Evolutionary conservation across 1,140 invertebrate genomes (phyloP).

Genomic region (Microplitis demolitor): DNA sequence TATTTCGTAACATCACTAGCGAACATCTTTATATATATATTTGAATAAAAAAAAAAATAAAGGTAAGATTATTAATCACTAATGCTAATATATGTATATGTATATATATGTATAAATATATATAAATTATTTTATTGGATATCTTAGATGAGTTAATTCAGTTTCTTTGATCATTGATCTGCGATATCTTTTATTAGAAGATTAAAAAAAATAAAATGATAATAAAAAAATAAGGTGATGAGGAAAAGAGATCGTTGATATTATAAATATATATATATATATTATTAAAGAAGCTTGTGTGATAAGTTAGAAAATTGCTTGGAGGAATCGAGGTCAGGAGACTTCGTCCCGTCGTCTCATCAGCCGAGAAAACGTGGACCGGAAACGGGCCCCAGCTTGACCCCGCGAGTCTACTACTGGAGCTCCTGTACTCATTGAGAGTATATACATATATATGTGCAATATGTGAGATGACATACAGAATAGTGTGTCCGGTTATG

Average conservation of each 20-base stretch:
- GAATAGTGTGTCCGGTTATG: background rate
- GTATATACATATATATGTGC: background rate
- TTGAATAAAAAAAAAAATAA: background rate
- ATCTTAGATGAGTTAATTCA: too few species aligned
- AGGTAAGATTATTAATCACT: too few species aligned
- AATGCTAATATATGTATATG: too few species aligned
- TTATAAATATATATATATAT: too few species aligned
- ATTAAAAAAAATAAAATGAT: too few species aligned
- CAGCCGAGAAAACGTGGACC: slow-evolving; percentile 17
- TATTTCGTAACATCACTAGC: slow-evolving; percentile 28
- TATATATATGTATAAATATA: too few species aligned
- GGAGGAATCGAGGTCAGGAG: slow-evolving; percentile 17
- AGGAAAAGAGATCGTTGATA: background rate
- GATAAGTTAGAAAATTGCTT: slow-evolving; percentile 16
- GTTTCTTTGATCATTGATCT: too few species aligned
- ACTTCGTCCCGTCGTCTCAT: slow-evolving; percentile 15
- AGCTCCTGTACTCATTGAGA: background rate
- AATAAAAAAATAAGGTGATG: too few species aligned
- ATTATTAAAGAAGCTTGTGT: background rate
- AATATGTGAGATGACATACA: background rate
- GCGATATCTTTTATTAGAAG: too few species aligned
- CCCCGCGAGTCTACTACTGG: background rate
- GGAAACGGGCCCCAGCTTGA: slow-evolving; percentile 23
- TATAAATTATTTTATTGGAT: too few species aligned
- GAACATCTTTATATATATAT: background rate